Percentiles rank a stretch among this genome's conserved stretches.
Conservation (phyloP, 2,113 vertebrate genomes). For the Mungos mungo region DNA sequence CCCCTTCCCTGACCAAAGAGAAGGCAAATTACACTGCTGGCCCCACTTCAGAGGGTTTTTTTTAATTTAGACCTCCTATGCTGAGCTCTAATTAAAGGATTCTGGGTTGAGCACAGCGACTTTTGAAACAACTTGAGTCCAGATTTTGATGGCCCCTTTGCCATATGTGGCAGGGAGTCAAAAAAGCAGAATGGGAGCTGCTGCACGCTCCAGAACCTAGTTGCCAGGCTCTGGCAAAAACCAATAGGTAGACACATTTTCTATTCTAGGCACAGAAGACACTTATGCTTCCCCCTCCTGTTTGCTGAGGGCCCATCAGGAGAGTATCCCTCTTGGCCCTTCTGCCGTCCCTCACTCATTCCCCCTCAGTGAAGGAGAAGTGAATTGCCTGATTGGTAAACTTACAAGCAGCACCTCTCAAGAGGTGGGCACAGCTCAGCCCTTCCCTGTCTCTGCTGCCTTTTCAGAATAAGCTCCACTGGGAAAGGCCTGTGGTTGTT, state of each 20-base stretch:
- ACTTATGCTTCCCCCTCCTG: no score
- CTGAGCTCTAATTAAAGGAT: constrained; percentile 43
- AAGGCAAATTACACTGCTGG: constrained; percentile 68
- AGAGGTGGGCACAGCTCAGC: neutral
- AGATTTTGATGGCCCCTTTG: neutral
- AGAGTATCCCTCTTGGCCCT: neutral
- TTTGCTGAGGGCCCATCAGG: neutral
- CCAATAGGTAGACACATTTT: neutral
- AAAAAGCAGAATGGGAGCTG: neutral
- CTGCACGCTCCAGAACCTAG: neutral
- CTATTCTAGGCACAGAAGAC: neutral
- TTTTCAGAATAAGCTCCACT: neutral
- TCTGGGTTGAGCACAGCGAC: constrained; percentile 8
- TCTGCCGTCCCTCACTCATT: neutral
- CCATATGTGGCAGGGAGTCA: neutral
- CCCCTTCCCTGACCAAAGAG: constrained; percentile 40
- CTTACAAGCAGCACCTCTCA: neutral
- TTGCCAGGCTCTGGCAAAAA: neutral
- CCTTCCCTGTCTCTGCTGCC: no score
- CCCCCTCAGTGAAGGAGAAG: neutral
- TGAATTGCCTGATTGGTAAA: neutral
- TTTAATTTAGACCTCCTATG: constrained; percentile 51
- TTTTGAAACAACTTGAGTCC: constrained; percentile 44
- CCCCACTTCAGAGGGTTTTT: constrained; percentile 65
- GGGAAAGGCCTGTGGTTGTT: neutral